A percentile compares a stretch with the other conserved stretches of the same genome.
Conservation (phyloP, 1,140 invertebrate species). For the Monomorium pharaonis region DNA sequence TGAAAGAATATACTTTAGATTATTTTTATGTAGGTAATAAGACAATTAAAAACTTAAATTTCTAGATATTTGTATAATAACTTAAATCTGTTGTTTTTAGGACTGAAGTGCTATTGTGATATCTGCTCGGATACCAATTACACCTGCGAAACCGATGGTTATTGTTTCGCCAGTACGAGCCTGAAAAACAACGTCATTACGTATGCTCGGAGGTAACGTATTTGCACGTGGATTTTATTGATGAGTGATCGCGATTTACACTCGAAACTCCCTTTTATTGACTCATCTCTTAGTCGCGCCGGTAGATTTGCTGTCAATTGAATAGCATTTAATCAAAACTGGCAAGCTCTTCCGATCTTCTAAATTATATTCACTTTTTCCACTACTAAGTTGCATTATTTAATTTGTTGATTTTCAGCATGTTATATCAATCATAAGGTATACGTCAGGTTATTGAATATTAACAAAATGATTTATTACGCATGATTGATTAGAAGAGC, state of each 20-base stretch:
- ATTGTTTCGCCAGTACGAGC: conserved; percentile 93
- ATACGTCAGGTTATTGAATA: not conserved
- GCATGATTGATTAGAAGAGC: not conserved
- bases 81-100: conserved; percentile 80
- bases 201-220: conserved; percentile 90
- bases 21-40: not conserved
- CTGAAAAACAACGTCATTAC: conserved; percentile 87
- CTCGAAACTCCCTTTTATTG: not conserved
- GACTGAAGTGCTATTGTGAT: conserved; percentile 91
- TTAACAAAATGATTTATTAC: conserved; percentile 16
- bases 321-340: not conserved
- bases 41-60: not conserved
- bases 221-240: conserved; percentile 56
- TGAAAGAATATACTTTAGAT: not conserved
- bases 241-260: conserved; percentile 36
- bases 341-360: not conserved
- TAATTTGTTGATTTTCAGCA: not conserved
- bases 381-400: not conserved
- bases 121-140: conserved; percentile 91
- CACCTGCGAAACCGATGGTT: conserved; percentile 95
- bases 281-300: not conserved
- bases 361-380: not conserved
- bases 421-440: not conserved
- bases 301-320: not conserved
- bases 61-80: not conserved